These are phyloP conservation scores for Scaptomyza flava DNA, from an alignment of 2,888 invertebrate species.

Conservation along the genomic window DNA sequence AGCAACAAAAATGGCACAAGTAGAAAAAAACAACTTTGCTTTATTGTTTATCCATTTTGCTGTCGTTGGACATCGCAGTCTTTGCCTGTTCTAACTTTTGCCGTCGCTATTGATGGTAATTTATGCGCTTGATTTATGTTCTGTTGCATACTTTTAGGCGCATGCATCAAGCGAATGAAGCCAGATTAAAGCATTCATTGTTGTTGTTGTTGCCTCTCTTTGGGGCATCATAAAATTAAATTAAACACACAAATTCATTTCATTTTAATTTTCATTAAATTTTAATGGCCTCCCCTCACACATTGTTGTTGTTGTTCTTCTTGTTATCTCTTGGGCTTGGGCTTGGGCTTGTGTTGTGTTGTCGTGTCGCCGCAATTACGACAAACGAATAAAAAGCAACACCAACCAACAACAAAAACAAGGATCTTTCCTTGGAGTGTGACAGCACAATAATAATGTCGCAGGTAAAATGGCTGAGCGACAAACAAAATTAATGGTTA, in stretches of 20 bases:
- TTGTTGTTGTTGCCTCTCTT: slow-evolving; percentile 46
- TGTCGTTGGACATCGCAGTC: slow-evolving; percentile 28
- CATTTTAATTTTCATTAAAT: slow-evolving; percentile 80
- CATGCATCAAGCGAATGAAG: slow-evolving; percentile 57
- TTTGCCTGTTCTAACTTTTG: neutral
- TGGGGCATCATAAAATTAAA: slow-evolving; percentile 78
- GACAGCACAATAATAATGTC: slow-evolving; percentile 72
- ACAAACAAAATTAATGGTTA: slow-evolving; percentile 65
- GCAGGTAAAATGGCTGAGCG: slow-evolving; percentile 74
- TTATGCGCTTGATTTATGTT: slow-evolving; percentile 79
- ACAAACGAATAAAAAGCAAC: slow-evolving; percentile 64
- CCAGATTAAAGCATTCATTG: slow-evolving; percentile 33
- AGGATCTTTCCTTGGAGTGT: slow-evolving; percentile 6
- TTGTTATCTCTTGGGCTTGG: slow-evolving; percentile 42
- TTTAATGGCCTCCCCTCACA: slow-evolving; percentile 56
- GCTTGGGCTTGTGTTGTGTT: slow-evolving; percentile 1
- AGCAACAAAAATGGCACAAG: too few species aligned
- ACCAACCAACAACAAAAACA: slow-evolving; percentile 27
- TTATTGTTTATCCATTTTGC: slow-evolving; percentile 77
- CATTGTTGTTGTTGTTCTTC: slow-evolving; percentile 48
- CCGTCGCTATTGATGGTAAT: slow-evolving; percentile 49
- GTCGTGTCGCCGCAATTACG: slow-evolving; percentile 72
- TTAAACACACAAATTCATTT: slow-evolving; percentile 77
- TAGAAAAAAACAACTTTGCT: slow-evolving; percentile 36
- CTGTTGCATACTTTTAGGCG: slow-evolving; percentile 79